Conservation (phyloP, 2,888 invertebrate genomes). For the Ypsolopha scabrella region DNA sequence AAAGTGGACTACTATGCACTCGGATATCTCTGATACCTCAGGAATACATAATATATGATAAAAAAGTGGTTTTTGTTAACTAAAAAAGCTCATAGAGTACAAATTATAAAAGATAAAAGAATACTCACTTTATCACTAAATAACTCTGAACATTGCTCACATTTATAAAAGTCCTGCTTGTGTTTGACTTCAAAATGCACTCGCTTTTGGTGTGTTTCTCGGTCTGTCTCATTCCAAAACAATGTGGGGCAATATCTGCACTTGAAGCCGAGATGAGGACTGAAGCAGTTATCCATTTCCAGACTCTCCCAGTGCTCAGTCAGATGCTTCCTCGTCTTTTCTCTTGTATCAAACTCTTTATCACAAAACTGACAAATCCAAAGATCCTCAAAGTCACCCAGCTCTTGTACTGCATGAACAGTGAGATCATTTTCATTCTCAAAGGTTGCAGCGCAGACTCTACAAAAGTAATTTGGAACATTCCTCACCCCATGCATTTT, state of each 20-base stretch:
- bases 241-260: constrained; percentile 56
- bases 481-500: constrained; percentile 48
- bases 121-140: constrained; percentile 57
- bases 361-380: constrained; percentile 68
- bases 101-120: too few relatives aligned
- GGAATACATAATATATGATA: background rate
- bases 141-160: constrained; percentile 39
- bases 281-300: constrained; percentile 54
- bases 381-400: constrained; percentile 50
- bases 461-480: constrained; percentile 41
- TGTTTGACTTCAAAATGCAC: constrained; percentile 36
- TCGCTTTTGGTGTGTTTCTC: constrained; percentile 51
- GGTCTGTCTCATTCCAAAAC: constrained; percentile 63
- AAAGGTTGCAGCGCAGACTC: constrained; percentile 49
- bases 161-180: constrained; percentile 49
- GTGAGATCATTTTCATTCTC: constrained; percentile 40
- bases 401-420: constrained; percentile 34
- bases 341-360: constrained; percentile 50
- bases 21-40: background rate
- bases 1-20: too few relatives aligned
- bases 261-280: constrained; percentile 61
- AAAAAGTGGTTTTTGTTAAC: background rate
- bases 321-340: constrained; percentile 38
- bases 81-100: too few relatives aligned
- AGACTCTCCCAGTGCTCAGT: constrained; percentile 41